Conservation (phyloP, 2,113 vertebrate species). For the Seriola rivoliana region DNA sequence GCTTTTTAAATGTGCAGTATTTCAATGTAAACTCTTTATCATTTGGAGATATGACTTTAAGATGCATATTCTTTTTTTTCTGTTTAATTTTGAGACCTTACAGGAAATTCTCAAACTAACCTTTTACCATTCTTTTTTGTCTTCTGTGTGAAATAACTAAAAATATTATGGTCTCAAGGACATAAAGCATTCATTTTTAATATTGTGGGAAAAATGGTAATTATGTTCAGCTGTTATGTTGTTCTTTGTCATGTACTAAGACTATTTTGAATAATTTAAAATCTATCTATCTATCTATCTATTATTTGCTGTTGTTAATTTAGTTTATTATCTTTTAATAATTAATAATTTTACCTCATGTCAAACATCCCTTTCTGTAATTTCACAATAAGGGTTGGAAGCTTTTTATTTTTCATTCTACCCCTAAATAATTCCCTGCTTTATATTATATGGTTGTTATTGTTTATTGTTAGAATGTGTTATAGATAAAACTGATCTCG, state of each 20-base stretch:
- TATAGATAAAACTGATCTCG: slow-evolving; percentile 6
- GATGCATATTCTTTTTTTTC: background rate
- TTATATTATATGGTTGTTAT: background rate
- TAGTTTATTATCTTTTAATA: background rate
- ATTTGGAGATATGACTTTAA: background rate
- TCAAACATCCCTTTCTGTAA: background rate
- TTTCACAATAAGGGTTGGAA: background rate
- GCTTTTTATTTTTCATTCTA: slow-evolving; percentile 2
- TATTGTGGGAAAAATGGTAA: background rate
- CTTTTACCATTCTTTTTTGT: background rate
- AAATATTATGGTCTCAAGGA: background rate
- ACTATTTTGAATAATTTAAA: too few relatives aligned
- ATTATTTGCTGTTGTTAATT: background rate
- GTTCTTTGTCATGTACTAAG: too few relatives aligned
- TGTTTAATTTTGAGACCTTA: background rate
- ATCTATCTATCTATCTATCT: background rate
- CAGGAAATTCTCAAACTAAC: background rate
- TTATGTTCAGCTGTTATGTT: background rate
- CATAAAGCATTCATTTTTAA: background rate
- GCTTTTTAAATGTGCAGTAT: background rate
- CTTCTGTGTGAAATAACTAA: background rate
- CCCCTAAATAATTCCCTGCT: background rate
- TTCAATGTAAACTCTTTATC: background rate
- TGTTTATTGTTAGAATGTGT: slow-evolving; percentile 10
- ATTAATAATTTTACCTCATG: background rate